Base-by-base conservation (phyloP, 2,113 vertebrate species). In the Pelodiscus sinensis region DNA sequence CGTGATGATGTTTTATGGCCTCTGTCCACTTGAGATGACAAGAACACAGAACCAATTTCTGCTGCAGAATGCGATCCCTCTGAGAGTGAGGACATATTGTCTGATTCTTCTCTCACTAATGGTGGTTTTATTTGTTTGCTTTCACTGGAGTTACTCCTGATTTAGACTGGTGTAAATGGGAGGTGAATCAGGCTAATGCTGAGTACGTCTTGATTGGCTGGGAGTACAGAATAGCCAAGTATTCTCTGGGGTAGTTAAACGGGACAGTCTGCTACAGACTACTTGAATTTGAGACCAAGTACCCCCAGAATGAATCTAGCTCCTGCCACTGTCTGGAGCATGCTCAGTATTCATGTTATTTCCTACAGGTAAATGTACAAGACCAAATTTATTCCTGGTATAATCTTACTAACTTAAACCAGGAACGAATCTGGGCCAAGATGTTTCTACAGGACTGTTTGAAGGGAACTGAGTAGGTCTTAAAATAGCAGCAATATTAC, bases 201-300 rank as follows among this genome's bases (percentile, higher is more conserved):
- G 44, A 1, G 0, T 19, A 8, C 88, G 10, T 52, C 12, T 81
- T 88, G 24, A 55, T 71, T 79, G 35, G 44, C 24, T 80, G 55
- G n/a, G 57, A 21, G 12, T 71, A 10, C 1, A 14, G 68, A 87
- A 10, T 57, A 79, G 1, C 1, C 14, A 50, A 10, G n/a, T 7
- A 9, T 86, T 50, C 21, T 51, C 9, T 4, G 0, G 0, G 56
- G 50, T 56, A 82, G 15, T 24, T 2, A 4, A 65, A n/a, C 79
- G 73, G 84, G 14, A 21, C 52, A 25, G 1, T 80, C 35, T 85
- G 14, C 60, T 92, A 16, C 3, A 51, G 51, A 22, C 14, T 25
- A 81, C 2, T 6, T 79, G 2, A 6, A 24, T 12, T 10, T 50
- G 29, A 9, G 83, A 62, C 35, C 16, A 78, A 85, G 24, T 11